Evolutionary conservation across 2,888 invertebrate genomes (phyloP), one percentile per base, ranked within the genome.

Genomic region (Anarsia innoxiella): DNA sequence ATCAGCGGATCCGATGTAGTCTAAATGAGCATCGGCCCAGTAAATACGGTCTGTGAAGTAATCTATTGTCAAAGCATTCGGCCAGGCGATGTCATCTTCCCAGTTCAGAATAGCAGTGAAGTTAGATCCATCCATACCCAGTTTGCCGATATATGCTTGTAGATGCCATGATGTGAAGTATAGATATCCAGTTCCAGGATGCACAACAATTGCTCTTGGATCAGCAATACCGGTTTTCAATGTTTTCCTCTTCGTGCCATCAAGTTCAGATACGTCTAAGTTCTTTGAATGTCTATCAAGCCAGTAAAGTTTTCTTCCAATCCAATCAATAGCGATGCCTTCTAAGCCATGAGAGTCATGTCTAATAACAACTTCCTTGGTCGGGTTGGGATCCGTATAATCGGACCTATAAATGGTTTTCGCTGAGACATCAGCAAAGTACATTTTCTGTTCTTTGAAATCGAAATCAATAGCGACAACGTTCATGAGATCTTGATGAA

Each of bases 21-120:
- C 97, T 49, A 99, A 87, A 78, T 98, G 98, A 50, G 99, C 99
- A 70, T 99, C 99, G 0, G 98, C 99, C 93, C 95, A 99, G 80
- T 95, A 99, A 29, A 99, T 89, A 55, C 94, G 89, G 54, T 98
- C 95, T 0, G 97, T 95, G 66, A 97, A 95, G 70, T 96, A 98
- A 64, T 99, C 99, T 40, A 99, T 92, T 0, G 99, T 95, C 10
- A 99, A 72, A 1, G 98, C 99, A 70, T 99, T 99, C 0, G 99
- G 99, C 99, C 99, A 99, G 0, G 97, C 97, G 33, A 99, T 93
- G 58, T 96, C 96, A 50, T 97, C 90, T 59, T 96, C 94, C 91
- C 95, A 95, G 12, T 93, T 94, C 10, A 98, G 83, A 47, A 99
- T 94, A 36, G 93, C 88, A 0, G 93, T 93, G 57, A 94, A 93